Percentiles rank a stretch among this genome's conserved stretches.
Conservation (phyloP, 2,888 invertebrate species). For the Blera fallax region DNA sequence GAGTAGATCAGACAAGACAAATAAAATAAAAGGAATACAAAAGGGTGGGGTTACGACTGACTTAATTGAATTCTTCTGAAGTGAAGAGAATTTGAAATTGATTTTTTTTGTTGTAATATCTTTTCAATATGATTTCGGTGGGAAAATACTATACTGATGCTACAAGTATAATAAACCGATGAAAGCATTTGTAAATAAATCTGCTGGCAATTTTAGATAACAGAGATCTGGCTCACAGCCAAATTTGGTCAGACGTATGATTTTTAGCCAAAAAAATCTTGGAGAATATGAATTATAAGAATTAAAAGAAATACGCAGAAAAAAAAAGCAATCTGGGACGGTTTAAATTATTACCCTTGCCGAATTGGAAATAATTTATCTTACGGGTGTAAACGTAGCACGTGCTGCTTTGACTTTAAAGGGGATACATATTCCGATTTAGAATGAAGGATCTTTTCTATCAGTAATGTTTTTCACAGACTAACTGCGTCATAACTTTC, state of each 20-base stretch:
- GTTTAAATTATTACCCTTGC: too few species aligned
- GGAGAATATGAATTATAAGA: not conserved
- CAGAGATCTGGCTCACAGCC: not conserved
- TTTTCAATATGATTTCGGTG: not conserved
- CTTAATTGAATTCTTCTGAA: not conserved
- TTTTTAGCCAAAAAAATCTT: not conserved
- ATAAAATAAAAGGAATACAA: not conserved
- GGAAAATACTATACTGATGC: not conserved
- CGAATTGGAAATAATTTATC: not conserved
- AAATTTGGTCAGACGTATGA: not conserved
- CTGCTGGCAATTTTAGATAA: conserved; percentile 1
- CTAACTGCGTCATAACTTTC: too few species aligned
- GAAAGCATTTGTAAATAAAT: not conserved
- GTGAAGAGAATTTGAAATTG: not conserved
- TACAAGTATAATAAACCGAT: not conserved
- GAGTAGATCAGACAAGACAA: not conserved
- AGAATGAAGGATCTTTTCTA: too few species aligned
- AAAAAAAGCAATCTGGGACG: too few species aligned
- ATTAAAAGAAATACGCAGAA: not conserved
- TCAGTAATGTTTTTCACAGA: too few species aligned
- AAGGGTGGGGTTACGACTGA: not conserved
- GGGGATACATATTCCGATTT: too few species aligned
- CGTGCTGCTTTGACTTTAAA: too few species aligned
- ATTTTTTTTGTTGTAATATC: not conserved
- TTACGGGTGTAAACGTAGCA: too few species aligned